Conservation (phyloP, 1,140 invertebrate species). For the Lepidurus couesii region DNA sequence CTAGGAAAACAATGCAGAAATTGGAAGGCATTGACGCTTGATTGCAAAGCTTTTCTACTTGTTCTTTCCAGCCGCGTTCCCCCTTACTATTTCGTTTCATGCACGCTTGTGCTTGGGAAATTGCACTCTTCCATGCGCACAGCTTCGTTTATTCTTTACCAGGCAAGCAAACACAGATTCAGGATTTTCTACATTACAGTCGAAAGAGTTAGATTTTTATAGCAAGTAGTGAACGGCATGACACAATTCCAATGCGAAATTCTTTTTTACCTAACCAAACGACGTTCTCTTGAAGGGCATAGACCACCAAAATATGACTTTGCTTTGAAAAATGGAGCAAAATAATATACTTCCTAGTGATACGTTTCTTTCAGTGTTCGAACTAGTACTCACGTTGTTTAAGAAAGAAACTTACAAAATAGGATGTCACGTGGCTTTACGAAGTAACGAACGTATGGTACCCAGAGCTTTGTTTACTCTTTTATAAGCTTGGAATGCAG, state of each 20-base stretch:
- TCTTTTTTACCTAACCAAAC: background rate
- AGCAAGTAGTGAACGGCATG: background rate
- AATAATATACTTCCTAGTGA: too few species aligned
- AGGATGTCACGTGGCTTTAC: too few species aligned
- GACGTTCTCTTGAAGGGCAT: too few species aligned
- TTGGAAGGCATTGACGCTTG: background rate
- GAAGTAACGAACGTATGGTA: too few species aligned
- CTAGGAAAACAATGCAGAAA: background rate
- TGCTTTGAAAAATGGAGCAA: too few species aligned
- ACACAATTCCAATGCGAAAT: background rate
- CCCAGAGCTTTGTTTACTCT: too few species aligned
- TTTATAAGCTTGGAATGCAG: too few species aligned
- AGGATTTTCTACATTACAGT: background rate
- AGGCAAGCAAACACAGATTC: background rate
- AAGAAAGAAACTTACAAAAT: too few species aligned
- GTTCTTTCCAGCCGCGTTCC: background rate
- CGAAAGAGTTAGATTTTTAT: background rate
- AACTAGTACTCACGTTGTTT: too few species aligned
- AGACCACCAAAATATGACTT: too few species aligned
- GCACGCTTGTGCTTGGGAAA: slow-evolving; percentile 11
- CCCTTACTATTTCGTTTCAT: background rate
- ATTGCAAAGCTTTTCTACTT: background rate
- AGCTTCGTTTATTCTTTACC: background rate
- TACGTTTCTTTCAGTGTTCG: too few species aligned
- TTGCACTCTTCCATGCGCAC: slow-evolving; percentile 4